These are phyloP conservation scores for Drosophila fulvimacula DNA, from an alignment of 2,888 invertebrate species.

Conservation along the genomic window DNA sequence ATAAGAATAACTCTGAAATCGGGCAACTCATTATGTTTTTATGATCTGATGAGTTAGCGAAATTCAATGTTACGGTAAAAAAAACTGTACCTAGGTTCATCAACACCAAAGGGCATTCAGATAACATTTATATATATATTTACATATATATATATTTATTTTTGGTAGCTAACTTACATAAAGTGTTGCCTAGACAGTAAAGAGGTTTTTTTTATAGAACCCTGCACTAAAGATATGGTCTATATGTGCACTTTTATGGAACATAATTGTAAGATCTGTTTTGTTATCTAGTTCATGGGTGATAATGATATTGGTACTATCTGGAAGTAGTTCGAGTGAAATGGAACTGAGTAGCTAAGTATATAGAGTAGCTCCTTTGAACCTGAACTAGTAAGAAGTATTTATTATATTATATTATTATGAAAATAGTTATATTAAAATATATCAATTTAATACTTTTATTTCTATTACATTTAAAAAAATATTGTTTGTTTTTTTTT, in stretches of 20 bases:
- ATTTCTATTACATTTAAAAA: too few species aligned
- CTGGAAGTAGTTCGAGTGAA: neutral
- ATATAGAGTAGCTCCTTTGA: too few species aligned
- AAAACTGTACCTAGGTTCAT: neutral
- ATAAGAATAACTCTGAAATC: neutral
- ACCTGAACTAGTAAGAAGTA: neutral
- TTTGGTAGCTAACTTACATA: conserved; percentile 9
- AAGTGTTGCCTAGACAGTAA: neutral
- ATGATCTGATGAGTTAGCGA: neutral
- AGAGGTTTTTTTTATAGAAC: conserved; percentile 1
- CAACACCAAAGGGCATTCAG: neutral
- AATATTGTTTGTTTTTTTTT: too few species aligned
- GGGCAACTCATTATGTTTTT: neutral
- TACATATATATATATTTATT: neutral
- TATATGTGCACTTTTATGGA: neutral
- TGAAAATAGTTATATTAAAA: neutral
- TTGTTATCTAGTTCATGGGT: neutral
- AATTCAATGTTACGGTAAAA: neutral
- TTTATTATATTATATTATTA: neutral
- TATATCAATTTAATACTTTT: too few species aligned
- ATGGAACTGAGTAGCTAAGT: neutral
- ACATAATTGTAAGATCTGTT: neutral
- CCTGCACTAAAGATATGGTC: conserved; percentile 9
- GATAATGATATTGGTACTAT: neutral
- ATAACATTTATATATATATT: neutral